These are phyloP conservation scores for Pleuronectes platessa DNA, from an alignment of 2,113 vertebrate species.

Conservation along the genomic window DNA sequence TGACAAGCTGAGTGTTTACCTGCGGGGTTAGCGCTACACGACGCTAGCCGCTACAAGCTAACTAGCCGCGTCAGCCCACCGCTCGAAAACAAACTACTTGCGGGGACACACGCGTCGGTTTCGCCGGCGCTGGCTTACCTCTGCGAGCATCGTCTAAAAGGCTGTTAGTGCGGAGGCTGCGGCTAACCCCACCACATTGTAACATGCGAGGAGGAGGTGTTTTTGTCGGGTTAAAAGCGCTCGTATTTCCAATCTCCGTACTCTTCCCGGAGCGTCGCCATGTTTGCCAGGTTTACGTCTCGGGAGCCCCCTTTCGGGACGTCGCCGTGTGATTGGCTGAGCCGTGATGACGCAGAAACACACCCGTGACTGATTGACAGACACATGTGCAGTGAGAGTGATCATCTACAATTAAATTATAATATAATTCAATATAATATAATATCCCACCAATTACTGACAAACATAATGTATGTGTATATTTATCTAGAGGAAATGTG, in stretches of 20 bases:
- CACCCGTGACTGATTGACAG: slow-evolving; percentile 58
- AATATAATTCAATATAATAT: no score
- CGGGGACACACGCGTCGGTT: neutral
- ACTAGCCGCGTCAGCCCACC: slow-evolving; percentile 47
- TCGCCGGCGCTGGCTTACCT: slow-evolving; percentile 74
- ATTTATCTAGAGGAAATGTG: no score
- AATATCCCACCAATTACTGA: no score
- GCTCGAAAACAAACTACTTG: slow-evolving; percentile 53
- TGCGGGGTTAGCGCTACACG: slow-evolving; percentile 52
- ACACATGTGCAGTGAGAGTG: slow-evolving; percentile 22
- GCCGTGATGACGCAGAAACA: slow-evolving; percentile 59
- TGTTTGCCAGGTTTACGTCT: slow-evolving; percentile 81
- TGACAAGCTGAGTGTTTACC: slow-evolving; percentile 78
- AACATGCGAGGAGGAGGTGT: slow-evolving; percentile 42
- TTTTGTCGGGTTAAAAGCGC: slow-evolving; percentile 71
- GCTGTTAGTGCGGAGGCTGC: slow-evolving; percentile 65
- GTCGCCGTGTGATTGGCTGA: slow-evolving; percentile 70
- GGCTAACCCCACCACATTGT: slow-evolving; percentile 82
- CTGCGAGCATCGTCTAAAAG: slow-evolving; percentile 83
- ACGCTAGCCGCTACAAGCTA: slow-evolving; percentile 62
- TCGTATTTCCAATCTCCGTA: slow-evolving; percentile 77
- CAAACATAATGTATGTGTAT: no score
- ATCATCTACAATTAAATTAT: neutral
- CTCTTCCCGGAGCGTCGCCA: slow-evolving; percentile 82
- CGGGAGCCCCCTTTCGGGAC: slow-evolving; percentile 48